These are phyloP conservation scores for Bombus sylvicola DNA, from an alignment of 1,140 invertebrate genomes.

Conservation along the genomic window DNA sequence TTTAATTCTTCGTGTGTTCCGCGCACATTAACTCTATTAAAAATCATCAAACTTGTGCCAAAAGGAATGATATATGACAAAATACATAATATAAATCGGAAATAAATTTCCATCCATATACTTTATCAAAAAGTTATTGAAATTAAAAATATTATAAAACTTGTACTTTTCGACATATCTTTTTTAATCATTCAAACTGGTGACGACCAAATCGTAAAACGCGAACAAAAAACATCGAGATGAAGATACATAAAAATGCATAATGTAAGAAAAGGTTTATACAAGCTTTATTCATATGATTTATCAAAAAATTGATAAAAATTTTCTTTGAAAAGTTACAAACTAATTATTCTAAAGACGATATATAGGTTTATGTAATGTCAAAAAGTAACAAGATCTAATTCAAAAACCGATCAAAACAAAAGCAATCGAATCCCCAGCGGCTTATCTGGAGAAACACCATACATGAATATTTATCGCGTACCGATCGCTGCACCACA, in stretches of 20 bases:
- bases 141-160: no score
- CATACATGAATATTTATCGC: conserved; percentile 22
- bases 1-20: background rate
- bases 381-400: background rate
- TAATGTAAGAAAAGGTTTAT: no score
- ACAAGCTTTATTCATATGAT: background rate
- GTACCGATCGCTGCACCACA: background rate
- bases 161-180: background rate
- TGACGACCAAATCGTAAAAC: background rate
- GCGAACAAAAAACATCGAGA: no score
- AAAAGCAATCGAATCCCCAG: background rate
- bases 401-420: background rate
- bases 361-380: background rate
- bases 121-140: no score
- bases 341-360: background rate
- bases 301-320: background rate
- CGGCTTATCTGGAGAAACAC: background rate
- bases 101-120: no score
- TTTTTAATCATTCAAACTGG: background rate
- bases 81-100: no score
- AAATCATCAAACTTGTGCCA: background rate
- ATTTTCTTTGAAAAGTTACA: background rate
- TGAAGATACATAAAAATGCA: no score
- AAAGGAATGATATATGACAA: no score
- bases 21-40: background rate